phyloP scores from a whole-genome alignment of 2,888 invertebrate species.

The Zele albiditarsus region DNA sequence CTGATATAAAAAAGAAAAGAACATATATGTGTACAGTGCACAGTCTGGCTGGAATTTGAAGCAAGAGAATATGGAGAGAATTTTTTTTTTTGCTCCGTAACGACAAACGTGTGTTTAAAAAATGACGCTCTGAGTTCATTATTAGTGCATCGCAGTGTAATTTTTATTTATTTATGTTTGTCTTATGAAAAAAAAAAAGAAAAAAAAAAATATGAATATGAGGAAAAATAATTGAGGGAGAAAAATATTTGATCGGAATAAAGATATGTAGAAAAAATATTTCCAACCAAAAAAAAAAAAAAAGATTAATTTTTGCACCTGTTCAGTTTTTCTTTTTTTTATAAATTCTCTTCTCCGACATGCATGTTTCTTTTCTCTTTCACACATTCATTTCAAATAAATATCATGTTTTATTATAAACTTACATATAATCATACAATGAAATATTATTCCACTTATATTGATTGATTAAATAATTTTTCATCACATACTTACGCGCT shows the following conservation, averaged over 20 bases:
- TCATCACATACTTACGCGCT: background rate
- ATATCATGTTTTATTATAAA: background rate
- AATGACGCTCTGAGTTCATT: conserved; percentile 61
- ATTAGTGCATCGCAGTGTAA: conserved; percentile 63
- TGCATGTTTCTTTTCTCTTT: background rate
- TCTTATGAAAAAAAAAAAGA: conserved; percentile 54
- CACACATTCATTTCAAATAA: background rate
- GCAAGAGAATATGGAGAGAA: background rate
- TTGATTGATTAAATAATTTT: background rate
- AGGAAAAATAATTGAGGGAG: no score
- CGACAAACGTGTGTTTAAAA: conserved; percentile 38
- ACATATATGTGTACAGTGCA: background rate
- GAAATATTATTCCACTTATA: background rate
- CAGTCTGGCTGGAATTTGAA: background rate
- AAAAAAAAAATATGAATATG: conserved; percentile 45
- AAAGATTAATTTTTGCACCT: conserved; percentile 10
- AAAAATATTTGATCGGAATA: conserved; percentile 51
- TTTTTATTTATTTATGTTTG: conserved; percentile 69
- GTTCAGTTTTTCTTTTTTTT: conserved; percentile 8
- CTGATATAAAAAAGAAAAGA: background rate
- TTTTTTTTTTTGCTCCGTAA: conserved; percentile 1
- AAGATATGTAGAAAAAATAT: conserved; percentile 56
- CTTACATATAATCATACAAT: background rate
- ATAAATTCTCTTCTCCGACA: background rate
- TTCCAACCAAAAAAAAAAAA: conserved; percentile 10